Percentiles rank a stretch among this genome's conserved stretches.
These are phyloP conservation scores for Cyanoramphus novaezelandiae DNA, from an alignment of 2,113 vertebrate genomes.

Conservation along the genomic window DNA sequence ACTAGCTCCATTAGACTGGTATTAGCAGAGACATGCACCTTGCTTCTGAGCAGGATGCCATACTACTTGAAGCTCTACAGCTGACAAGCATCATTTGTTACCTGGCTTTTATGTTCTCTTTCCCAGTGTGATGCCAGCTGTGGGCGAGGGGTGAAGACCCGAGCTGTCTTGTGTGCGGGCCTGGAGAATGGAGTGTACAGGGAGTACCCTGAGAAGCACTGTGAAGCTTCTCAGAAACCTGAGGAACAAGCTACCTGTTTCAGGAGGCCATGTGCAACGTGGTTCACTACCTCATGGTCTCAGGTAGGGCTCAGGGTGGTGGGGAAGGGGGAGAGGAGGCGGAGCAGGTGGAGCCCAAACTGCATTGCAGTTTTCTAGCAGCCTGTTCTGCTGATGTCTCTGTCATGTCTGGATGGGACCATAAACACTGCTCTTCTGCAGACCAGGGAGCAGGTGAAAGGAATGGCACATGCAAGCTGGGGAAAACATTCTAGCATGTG, in stretches of 20 bases:
- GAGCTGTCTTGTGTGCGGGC: slow-evolving; percentile 78
- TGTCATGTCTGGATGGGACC: neutral
- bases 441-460: neutral
- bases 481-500: neutral
- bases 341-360: neutral
- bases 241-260: slow-evolving; percentile 77
- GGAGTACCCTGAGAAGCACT: slow-evolving; percentile 76
- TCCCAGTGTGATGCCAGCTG: slow-evolving; percentile 81
- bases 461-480: accelerated
- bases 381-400: neutral
- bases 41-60: neutral
- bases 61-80: neutral
- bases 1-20: neutral
- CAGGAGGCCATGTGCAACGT: slow-evolving; percentile 82
- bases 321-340: neutral
- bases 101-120: neutral
- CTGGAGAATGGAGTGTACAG: slow-evolving; percentile 78
- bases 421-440: neutral
- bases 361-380: neutral
- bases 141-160: slow-evolving; percentile 76
- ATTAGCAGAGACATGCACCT: neutral
- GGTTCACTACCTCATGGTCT: slow-evolving; percentile 88
- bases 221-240: slow-evolving; percentile 65
- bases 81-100: accelerated
- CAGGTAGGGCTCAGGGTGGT: slow-evolving; percentile 72